Base-by-base conservation (phyloP, 2,797 vertebrate genomes). In the Pseudochromis fuscus region DNA sequence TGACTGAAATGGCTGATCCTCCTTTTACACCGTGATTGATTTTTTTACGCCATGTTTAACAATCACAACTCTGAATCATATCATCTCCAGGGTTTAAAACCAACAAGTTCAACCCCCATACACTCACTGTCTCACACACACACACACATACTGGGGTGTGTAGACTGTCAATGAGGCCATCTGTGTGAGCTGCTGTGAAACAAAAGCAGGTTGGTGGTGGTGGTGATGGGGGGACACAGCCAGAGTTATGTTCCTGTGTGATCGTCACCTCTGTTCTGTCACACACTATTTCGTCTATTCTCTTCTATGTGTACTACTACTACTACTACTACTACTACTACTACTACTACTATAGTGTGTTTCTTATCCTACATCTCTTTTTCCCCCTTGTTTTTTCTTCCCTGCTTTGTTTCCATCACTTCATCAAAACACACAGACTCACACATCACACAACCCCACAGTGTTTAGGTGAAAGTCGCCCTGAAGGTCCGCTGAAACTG, bases 181-280 rank as follows among this genome's bases (percentile, higher is more conserved):
- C 91, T 93, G 90, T 93, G 90, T 84, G 92, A 81, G 74, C 75
- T 40, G 64, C 63, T 62, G 49, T 51, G 81, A 88, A 79, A 92
- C 89, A 90, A 91, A 90, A 89, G 83, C 74, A 65, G 64, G 82
- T 83, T 70, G 57, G 50, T 51, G 80, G 50, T 42, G 58, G 33
- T 9, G 33, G 33, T 10, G 75, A 71, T 9, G 33, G 33, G 7
- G 75, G 68, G 76, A 79, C 81, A 74, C 55, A 49, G 52, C 27
- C 78, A 70, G 73, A 87, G 82, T 77, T 77, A 77, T 70, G 74
- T 63, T 35, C 57, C 35, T 61, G 65, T 76, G 49, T 46, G 48
- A 70, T 76, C 42, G 68, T 83, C 62, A 31, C 62, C 21, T 28
- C 59, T 67, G 53, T 58, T 77, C 62, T 63, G 66, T 80, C 67